Evolutionary conservation across 2,888 invertebrate species (phyloP), one percentile per base, ranked within the genome.

Genomic region (Melinopterus prodromus): DNA sequence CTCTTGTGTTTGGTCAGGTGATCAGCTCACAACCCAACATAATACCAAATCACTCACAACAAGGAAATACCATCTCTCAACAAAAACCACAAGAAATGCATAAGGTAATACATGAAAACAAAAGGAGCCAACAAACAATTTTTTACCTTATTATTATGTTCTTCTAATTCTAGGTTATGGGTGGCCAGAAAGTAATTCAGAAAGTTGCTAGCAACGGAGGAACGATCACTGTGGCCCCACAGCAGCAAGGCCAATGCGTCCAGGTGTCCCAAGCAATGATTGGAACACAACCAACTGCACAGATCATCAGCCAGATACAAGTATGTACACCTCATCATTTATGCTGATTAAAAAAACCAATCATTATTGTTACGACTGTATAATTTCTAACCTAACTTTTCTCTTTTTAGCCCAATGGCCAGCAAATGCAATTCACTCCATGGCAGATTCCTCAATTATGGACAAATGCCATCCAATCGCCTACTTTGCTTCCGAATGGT

Each of bases 381-480:
- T 7, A 76, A 36, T 76, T 16, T 35, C 14, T 15, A 36, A 78
- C 37, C 37, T 74, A 78, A 70, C 53, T 78, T 72, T 76, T 69
- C 38, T 71, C 16, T 9, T 16, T 76, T 69, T 89, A 92, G 92
- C 88, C 92, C 35, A 91, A 92, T 37, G 92, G 93, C 7, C 94
- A 94, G 85, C 92, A 92, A 81, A 95, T 96, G 94, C 96, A 96
- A 89, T 94, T 96, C 86, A 89, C 89, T 16, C 94, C 95, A 1
- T 96, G 96, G 96, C 95, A 94, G 90, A 93, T 95, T 84, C 95
- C 95, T 3, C 94, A 93, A 87, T 93, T 95, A 80, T 96, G 96
- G 96, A 91, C 95, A 0, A 93, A 93, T 14, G 94, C 94, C 0
- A 87, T 95, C 35, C 95, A 93, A 84, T 93, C 94, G 0, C 92